phyloP scores from a whole-genome alignment of 2,113 vertebrate species.

The Forbesichthys agassizii region DNA sequence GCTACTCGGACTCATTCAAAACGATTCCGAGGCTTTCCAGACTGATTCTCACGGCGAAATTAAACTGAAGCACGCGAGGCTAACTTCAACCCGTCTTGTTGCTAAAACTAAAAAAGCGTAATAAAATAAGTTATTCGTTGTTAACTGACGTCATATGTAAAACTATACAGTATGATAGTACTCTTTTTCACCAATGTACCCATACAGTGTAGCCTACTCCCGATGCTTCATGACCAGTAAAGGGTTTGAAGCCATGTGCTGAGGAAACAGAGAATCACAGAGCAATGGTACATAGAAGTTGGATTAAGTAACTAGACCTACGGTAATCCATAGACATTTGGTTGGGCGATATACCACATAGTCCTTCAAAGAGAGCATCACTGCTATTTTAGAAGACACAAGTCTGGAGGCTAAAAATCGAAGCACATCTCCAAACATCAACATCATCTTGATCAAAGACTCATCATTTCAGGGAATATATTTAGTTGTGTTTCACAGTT shows the following conservation, averaged over 20 bases:
- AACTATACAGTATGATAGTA: too few relatives aligned
- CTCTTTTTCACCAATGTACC: slow-evolving; percentile 19
- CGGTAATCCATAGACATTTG: neutral
- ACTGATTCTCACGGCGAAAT: too few relatives aligned
- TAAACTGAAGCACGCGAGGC: too few relatives aligned
- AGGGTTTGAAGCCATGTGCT: slow-evolving; percentile 8
- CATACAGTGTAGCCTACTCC: slow-evolving; percentile 1
- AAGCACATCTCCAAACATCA: neutral
- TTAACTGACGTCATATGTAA: too few relatives aligned
- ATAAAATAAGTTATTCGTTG: neutral
- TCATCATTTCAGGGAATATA: slow-evolving; percentile 26
- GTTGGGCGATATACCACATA: neutral
- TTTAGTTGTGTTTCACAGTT: slow-evolving; percentile 16
- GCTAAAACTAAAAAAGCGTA: neutral
- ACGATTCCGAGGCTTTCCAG: too few relatives aligned
- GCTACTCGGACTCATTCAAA: too few relatives aligned
- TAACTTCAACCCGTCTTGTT: neutral
- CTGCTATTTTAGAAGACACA: neutral
- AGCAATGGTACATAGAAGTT: too few relatives aligned
- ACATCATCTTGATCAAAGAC: slow-evolving; percentile 20
- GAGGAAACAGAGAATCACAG: neutral
- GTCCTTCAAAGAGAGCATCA: neutral
- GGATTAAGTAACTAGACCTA: too few relatives aligned
- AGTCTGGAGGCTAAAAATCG: neutral
- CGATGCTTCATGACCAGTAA: slow-evolving; percentile 8